Base-by-base conservation (phyloP, 2,797 vertebrate genomes). In the Myotis findleyi region DNA sequence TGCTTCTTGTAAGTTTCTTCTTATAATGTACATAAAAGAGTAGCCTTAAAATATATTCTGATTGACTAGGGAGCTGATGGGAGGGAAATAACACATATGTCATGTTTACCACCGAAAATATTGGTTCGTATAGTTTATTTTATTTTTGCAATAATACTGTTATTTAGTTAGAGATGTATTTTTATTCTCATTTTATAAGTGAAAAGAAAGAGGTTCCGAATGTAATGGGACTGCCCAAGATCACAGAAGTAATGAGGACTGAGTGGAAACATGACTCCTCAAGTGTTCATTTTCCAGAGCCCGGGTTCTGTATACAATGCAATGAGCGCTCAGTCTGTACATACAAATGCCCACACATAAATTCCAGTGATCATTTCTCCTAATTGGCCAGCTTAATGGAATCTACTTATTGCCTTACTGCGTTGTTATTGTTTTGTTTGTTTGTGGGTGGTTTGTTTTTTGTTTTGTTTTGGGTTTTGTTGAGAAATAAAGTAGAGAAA, bases 161-260 rank as follows among this genome's bases (percentile, higher is more conserved):
- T 30, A 71, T 51, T 47, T 77, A 55, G 16, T 66, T 44, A n/a
- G 6, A 44, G 5, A n/a, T 47, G 1, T n/a, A 72, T 36, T 68
- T 62, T 55, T 41, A 80, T 53, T 21, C 36, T 84, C 13, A 62
- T 66, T 87, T 83, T 73, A n/a, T 11, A 80, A 38, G 3, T 51
- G 11, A 91, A 83, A 90, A 44, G 10, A 33, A 4, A 87, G 30
- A 73, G 9, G 2, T 53, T 80, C 25, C 23, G 84, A 77, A 53
- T 33, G 1, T 10, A 59, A 30, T 69, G 27, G 4, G 0, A 2
- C 14, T 49, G 10, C 2, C 41, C n/a, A 83, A 13, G 4, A 4
- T 85, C 30, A 38, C 30, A 64, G 36, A 82, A 30, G 7, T 41
- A 18, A 2, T 57, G 53, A 86, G 2, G 18, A 49, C 13, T 64